Evolutionary conservation across 1,140 invertebrate species (phyloP).

Genomic region (Drosophila mayri): DNA sequence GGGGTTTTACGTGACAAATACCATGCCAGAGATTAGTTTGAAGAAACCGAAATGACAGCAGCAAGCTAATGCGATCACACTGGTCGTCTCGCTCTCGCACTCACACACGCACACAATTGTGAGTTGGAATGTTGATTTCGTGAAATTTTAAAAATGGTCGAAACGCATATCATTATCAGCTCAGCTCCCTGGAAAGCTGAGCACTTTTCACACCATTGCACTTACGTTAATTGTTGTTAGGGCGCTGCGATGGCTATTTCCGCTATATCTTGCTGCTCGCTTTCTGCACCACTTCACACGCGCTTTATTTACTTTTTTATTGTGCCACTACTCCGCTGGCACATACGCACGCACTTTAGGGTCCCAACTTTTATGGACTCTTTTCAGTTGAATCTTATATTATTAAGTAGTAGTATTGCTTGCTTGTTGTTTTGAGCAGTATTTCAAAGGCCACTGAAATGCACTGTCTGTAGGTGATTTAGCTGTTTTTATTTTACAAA

Average conservation of each 20-base stretch:
- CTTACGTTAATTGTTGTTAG: constrained; percentile 57
- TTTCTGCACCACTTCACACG: constrained; percentile 78
- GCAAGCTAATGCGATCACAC: constrained; percentile 53
- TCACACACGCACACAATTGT: constrained; percentile 51
- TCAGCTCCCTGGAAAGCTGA: constrained; percentile 18
- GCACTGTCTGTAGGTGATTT: constrained; percentile 52
- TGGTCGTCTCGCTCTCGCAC: constrained; percentile 67
- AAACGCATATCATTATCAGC: constrained; percentile 77
- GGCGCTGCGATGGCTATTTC: constrained; percentile 30
- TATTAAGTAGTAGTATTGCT: constrained; percentile 49
- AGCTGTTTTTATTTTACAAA: constrained; percentile 59
- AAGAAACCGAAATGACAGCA: constrained; percentile 71
- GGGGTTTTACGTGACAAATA: constrained; percentile 70
- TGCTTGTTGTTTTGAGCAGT: constrained; percentile 67
- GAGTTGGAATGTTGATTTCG: constrained; percentile 82
- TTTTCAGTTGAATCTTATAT: constrained; percentile 41
- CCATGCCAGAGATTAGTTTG: constrained; percentile 60
- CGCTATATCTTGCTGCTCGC: constrained; percentile 15
- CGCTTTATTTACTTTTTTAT: constrained; percentile 80
- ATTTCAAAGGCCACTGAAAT: constrained; percentile 80
- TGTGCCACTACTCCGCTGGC: constrained; percentile 52
- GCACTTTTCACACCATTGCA: constrained; percentile 38
- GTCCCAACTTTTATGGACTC: constrained; percentile 33
- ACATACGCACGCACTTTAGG: constrained; percentile 59
- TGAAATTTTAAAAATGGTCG: constrained; percentile 83